Percentiles rank a stretch among this genome's conserved stretches.
Conservation (phyloP, 2,113 vertebrate species). For the Triplophysa dalaica region DNA sequence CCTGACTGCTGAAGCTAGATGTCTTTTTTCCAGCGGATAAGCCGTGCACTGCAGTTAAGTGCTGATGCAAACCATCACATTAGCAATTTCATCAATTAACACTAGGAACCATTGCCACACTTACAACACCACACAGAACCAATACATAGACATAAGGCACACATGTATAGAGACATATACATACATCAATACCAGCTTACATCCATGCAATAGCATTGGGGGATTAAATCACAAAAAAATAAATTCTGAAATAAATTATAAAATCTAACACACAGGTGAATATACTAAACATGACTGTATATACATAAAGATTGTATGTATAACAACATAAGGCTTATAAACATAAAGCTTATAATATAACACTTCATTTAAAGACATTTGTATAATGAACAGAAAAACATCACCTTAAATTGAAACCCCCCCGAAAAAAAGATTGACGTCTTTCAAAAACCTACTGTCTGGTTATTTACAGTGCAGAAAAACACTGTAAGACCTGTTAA, state of each 20-base stretch:
- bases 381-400: not conserved
- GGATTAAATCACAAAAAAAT: not conserved
- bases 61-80: constrained; percentile 78
- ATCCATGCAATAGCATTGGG: not conserved
- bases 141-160: constrained; percentile 18
- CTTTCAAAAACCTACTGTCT: not conserved
- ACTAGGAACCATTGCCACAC: constrained; percentile 63
- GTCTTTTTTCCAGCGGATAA: constrained; percentile 68
- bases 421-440: not conserved
- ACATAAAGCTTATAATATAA: not conserved
- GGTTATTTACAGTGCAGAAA: constrained; percentile 7
- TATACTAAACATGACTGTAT: constrained; percentile 14
- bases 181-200: not conserved
- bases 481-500: constrained; percentile 22
- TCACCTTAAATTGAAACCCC: not conserved
- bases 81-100: constrained; percentile 78
- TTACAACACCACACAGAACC: constrained; percentile 51
- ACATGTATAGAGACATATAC: not conserved
- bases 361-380: not conserved
- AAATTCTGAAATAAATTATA: not conserved
- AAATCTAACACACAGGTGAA: not conserved
- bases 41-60: constrained; percentile 69
- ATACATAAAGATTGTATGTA: not conserved
- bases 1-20: constrained; percentile 67
- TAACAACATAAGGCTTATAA: not conserved